Evolutionary conservation across 2,888 invertebrate species (phyloP).

Genomic region (Chymomyza amoena): DNA sequence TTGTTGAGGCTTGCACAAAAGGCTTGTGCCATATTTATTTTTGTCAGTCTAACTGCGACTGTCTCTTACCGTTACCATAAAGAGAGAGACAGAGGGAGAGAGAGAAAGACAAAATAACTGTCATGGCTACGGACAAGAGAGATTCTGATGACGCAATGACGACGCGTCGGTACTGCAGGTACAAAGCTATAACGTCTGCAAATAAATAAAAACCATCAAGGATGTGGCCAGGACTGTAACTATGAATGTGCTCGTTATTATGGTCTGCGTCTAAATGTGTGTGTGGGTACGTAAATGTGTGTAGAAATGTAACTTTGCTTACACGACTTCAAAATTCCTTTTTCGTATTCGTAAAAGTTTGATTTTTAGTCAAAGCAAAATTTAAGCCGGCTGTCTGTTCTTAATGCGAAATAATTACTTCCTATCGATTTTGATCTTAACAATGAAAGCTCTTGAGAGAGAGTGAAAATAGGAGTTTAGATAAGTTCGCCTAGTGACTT

Average conservation of each 20-base stretch:
- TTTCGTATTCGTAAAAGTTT: no score
- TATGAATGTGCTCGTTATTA: not conserved
- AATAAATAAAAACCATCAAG: not conserved
- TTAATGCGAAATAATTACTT: no score
- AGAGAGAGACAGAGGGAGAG: no score
- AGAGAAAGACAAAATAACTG: not conserved
- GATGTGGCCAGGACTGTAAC: not conserved
- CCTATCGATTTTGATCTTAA: no score
- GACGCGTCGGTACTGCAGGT: not conserved
- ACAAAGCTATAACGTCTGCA: not conserved
- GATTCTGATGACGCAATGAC: not conserved
- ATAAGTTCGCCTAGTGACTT: no score
- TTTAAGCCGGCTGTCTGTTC: no score
- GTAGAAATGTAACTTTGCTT: no score
- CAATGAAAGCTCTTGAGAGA: no score
- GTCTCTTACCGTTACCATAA: not conserved
- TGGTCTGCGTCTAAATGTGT: not conserved
- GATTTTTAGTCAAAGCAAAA: no score
- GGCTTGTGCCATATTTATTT: slow-evolving; percentile 5
- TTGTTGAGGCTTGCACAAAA: not conserved
- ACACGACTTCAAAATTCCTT: no score
- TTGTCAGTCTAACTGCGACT: not conserved
- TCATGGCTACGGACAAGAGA: not conserved
- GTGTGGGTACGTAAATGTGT: not conserved
- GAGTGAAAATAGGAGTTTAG: no score